Conservation (phyloP, 1,140 invertebrate species). For the Drosophila ficusphila region DNA sequence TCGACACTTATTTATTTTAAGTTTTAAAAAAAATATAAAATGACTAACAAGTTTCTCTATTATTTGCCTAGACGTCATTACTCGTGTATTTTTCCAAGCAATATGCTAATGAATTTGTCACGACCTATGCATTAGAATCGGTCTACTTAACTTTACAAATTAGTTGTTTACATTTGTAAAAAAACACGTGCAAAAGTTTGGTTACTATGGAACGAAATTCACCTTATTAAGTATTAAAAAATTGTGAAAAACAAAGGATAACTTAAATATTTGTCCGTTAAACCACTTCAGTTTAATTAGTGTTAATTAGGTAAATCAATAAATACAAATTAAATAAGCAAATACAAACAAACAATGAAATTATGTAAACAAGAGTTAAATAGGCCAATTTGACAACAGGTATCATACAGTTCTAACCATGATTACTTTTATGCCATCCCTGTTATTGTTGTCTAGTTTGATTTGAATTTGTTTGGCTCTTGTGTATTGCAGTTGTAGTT, state of each 20-base stretch:
- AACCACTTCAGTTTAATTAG: too few species aligned
- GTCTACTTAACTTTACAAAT: too few species aligned
- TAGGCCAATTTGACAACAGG: not conserved
- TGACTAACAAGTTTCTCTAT: not conserved
- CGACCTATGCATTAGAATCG: too few species aligned
- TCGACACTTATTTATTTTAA: too few species aligned
- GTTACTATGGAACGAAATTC: too few species aligned
- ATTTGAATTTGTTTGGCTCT: slow-evolving; percentile 77
- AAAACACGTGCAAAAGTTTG: too few species aligned
- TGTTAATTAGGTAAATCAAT: not conserved
- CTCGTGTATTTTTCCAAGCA: not conserved
- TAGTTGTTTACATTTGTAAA: too few species aligned
- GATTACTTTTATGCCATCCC: not conserved
- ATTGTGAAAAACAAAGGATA: too few species aligned
- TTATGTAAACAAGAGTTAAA: not conserved
- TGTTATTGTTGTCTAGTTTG: slow-evolving; percentile 58
- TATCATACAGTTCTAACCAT: slow-evolving; percentile 1
- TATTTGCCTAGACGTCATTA: too few species aligned
- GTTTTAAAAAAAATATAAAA: too few species aligned
- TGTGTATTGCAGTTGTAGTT: slow-evolving; percentile 56
- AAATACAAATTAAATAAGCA: not conserved
- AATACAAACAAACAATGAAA: not conserved
- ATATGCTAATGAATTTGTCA: not conserved
- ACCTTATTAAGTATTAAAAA: too few species aligned
- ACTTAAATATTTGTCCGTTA: too few species aligned